A percentile compares a stretch with the other conserved stretches of the same genome.
Evolutionary conservation across 2,113 vertebrate genomes (phyloP).

Genomic region (Bos indicus): DNA sequence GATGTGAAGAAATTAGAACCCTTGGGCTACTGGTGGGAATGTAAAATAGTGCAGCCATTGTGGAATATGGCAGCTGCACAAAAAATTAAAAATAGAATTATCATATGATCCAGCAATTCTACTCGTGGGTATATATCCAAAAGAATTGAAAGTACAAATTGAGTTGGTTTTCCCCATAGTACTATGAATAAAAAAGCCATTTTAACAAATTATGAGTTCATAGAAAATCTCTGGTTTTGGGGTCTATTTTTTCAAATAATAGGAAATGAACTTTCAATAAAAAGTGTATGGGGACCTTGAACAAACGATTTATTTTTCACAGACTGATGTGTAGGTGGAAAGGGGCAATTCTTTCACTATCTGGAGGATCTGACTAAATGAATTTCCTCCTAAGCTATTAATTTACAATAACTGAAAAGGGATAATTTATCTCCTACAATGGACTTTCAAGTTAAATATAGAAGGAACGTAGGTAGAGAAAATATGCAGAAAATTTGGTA

Average conservation of each 20-base stretch:
- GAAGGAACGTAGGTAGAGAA: constrained; percentile 29
- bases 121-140: background rate
- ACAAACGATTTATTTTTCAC: constrained; percentile 70
- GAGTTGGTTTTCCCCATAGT: constrained; percentile 70
- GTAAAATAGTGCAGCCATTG: background rate
- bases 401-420: constrained; percentile 76
- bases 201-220: constrained; percentile 63
- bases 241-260: constrained; percentile 72
- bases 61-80: background rate
- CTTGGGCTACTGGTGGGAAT: background rate
- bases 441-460: constrained; percentile 57
- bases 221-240: constrained; percentile 71
- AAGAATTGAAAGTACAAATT: constrained; percentile 60
- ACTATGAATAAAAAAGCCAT: constrained; percentile 71
- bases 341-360: constrained; percentile 57
- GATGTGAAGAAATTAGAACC: background rate
- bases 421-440: constrained; percentile 67
- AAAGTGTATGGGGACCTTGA: constrained; percentile 57
- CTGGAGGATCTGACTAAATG: constrained; percentile 65
- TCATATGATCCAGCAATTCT: background rate
- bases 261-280: constrained; percentile 70
- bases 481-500: constrained; percentile 46
- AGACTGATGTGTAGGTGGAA: constrained; percentile 42
- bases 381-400: constrained; percentile 73
- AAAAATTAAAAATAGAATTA: constrained; percentile 12